Evolutionary conservation across 2,113 vertebrate genomes (phyloP).

Genomic region (Phylloscopus whistleri): DNA sequence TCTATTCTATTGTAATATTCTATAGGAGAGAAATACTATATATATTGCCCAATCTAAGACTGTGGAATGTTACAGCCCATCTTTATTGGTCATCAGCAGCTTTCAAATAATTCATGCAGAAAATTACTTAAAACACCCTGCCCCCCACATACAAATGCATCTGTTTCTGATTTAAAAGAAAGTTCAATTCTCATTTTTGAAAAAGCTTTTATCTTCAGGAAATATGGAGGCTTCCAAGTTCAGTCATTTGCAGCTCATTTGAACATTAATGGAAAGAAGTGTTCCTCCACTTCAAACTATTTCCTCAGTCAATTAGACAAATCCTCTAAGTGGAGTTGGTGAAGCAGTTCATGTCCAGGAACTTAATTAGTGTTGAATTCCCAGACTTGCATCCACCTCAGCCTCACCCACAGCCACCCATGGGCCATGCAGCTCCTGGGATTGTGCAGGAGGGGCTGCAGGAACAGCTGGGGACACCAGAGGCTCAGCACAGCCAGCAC

Average conservation of each 20-base stretch:
- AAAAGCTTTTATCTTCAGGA: conserved; percentile 71
- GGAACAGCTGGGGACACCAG: background rate
- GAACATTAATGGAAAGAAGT: conserved; percentile 76
- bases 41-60: background rate
- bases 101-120: conserved; percentile 62
- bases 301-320: conserved; percentile 79
- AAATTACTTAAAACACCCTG: conserved; percentile 55
- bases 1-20: background rate
- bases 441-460: background rate
- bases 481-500: background rate
- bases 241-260: conserved; percentile 73
- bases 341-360: conserved; percentile 71
- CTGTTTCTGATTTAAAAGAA: conserved; percentile 65
- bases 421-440: background rate
- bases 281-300: conserved; percentile 73
- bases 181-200: conserved; percentile 49
- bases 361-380: conserved; percentile 69
- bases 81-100: background rate
- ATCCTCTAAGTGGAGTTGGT: conserved; percentile 72
- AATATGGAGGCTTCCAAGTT: conserved; percentile 63
- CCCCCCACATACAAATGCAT: background rate
- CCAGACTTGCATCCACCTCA: conserved; percentile 46
- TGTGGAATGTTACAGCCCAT: background rate
- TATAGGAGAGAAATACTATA: background rate
- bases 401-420: background rate